Evolutionary conservation across 2,797 vertebrate species (phyloP), one percentile per base, ranked within the genome.

Genomic region (Labeo calbasu): DNA sequence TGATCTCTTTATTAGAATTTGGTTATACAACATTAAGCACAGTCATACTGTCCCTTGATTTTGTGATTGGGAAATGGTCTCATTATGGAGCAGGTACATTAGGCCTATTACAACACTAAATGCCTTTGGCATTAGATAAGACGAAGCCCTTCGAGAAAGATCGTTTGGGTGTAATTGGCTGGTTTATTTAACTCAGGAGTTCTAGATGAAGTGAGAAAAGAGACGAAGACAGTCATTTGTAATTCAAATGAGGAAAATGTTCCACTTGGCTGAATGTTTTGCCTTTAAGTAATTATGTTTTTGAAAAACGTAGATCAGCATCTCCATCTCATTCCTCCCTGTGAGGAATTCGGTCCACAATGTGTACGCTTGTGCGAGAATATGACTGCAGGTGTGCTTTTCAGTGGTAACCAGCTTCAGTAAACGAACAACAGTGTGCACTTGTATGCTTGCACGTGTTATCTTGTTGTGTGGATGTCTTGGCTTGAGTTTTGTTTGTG

Each of bases 261-360:
- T 69, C 40, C 63, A 59, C 50, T 70, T 80, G 15, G 66, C 48
- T 70, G 50, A 80, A 46, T 69, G 53, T 61, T 32, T 83, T 86
- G 77, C 82, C 76, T 82, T 85, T 40, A 79, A 82, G 59, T 71
- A 55, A 82, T 83, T 71, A 59, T 76, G 43, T 51, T 63, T 83
- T 15, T 73, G 32, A 76, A 82, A 46, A 82, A 82, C 43, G 21
- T 71, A 73, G 68, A 84, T 84, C 69, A 76, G 81, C 83, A 71
- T 51, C 77, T 83, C 61, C 77, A 78, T 50, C 66, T 81, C 61
- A 68, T 83, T 85, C 61, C 19, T 73, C 23, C 36, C 71, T 12
- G 25, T 63, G 63, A 83, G 48, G 48, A 55, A 53, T 43, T 40
- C 36, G 10, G 40, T 61, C 63, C 72, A 61, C 17, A 75, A 19